A percentile compares a stretch with the other conserved stretches of the same genome.
These are phyloP conservation scores for Nyctalus aviator DNA, from an alignment of 2,797 vertebrate species.

Conservation along the genomic window DNA sequence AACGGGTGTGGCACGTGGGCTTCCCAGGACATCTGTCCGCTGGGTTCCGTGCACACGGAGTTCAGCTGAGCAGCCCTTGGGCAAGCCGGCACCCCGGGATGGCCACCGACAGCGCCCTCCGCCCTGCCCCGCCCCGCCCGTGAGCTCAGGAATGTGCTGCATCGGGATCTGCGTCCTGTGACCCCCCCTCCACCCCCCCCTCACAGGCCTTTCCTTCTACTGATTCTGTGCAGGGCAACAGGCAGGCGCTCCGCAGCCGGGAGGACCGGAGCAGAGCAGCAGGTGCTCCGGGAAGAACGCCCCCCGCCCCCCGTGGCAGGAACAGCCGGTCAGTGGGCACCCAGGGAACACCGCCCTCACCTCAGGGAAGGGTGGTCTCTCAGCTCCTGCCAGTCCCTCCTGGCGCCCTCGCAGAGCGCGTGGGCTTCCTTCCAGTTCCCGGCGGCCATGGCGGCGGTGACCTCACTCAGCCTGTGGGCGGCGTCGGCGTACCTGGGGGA, in stretches of 20 bases:
- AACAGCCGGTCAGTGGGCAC: background rate
- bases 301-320: background rate
- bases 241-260: background rate
- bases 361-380: conserved; percentile 89
- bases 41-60: conserved; percentile 19
- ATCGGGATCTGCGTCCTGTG: background rate
- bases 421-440: conserved; percentile 89
- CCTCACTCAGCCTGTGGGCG: conserved; percentile 90
- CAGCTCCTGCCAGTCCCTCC: conserved; percentile 89
- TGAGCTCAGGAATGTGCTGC: background rate
- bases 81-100: background rate
- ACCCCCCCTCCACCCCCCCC: background rate
- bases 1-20: background rate
- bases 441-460: conserved; percentile 90
- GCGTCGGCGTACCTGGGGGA: conserved; percentile 91
- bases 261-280: background rate
- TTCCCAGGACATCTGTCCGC: background rate
- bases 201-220: background rate
- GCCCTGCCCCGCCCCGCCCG: background rate
- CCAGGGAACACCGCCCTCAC: conserved; percentile 83
- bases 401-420: conserved; percentile 89
- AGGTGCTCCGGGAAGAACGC: background rate
- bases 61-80: conserved; percentile 4
- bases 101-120: background rate
- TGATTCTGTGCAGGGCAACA: background rate